Evolutionary conservation across 2,113 vertebrate genomes (phyloP), one percentile per base, ranked within the genome.

Genomic region (Labeo rohita): DNA sequence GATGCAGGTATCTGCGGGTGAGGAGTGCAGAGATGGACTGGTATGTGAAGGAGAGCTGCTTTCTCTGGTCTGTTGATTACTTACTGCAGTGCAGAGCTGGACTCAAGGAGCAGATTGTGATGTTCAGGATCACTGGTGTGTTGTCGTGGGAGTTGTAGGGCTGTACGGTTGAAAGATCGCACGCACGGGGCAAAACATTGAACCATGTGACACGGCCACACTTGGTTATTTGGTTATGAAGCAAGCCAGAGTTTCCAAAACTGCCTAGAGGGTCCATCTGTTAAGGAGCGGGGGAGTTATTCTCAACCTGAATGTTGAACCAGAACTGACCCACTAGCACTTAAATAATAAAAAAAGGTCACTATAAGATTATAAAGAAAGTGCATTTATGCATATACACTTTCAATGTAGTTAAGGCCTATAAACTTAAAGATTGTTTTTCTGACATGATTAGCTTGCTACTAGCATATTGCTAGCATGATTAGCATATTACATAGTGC

Each of bases 31-130:
- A 28, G 36, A 28, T 82, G 56, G 72, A 47, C 84, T 86, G 89
- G 87, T 86, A 86, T 87, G 88, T 85, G 72, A 85, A 84, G 61
- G 80, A 86, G 85, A 81, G 56, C 47, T 56, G 18, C 8, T 63
- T 21, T 45, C 45, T n/a, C 23, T 21, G 36, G 28, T 47, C 65
- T 21, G 80, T 28, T 18, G 73, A 54, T 75, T 21, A 13, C 49
- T 43, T 36, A 45, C 39, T 76, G 23, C 61, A 77, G 36, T 28
- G 52, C 50, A 84, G 34, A 85, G 21, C 77, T 8, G 50, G 18
- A 84, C 21, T 59, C 23, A 13, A 65, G 63, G 70, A 54, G 73
- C 36, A 63, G 52, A 77, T 83, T 28, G 63, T 47, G 75, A 80
- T 65, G 75, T 34, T 54, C 56, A 77, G 3, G 50, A 49, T 85